Evolutionary conservation across 1,140 invertebrate genomes (phyloP), one percentile per base, ranked within the genome.

Genomic region (Steinernema khuongi): DNA sequence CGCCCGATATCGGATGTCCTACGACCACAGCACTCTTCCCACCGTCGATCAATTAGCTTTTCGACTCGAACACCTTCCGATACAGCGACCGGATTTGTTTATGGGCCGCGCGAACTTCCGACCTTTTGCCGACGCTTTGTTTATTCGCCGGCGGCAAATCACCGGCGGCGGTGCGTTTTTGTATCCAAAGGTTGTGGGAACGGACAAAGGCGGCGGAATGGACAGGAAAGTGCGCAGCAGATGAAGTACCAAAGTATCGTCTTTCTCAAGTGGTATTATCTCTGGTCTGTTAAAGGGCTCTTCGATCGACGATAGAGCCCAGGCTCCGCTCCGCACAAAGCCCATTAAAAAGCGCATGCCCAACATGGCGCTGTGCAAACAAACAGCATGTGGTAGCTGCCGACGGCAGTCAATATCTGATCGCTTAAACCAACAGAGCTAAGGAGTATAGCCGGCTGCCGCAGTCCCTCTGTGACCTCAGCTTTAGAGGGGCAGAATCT

Each of bases 251-350:
- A n/a, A n/a, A 60, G 50, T 11, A 60, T 60, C 50, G 50, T 22
- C 22, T 60, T 60, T 60, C 50, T 60, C 50, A 60, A 60, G 50
- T 60, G 50, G 50, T 60, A 60, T 60, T 60, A 60, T 60, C 50
- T 60, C 50, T 60, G 50, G 14, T 22, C 14, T 14, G 50, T 7
- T 22, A 4, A 22, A 60, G 50, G 19, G 50, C 50, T n/a, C 50
- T 60, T 60, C 50, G 50, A 22, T 22, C 11, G 4, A 22, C 11
- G 22, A 60, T 26, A n/a, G 4, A 14, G 7, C 11, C 26, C 22
- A 14, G 50, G 19, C 4, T 7, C 50, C 14, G 14, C 11, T 4
- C 4, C 14, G 26, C 14, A 60, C 50, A 60, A 60, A 60, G 50
- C 50, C 50, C 50, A 60, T 60, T 60, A 60, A 60, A 22, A 11